Conservation (phyloP, 2,113 vertebrate genomes). For the Patagioenas fasciata region DNA sequence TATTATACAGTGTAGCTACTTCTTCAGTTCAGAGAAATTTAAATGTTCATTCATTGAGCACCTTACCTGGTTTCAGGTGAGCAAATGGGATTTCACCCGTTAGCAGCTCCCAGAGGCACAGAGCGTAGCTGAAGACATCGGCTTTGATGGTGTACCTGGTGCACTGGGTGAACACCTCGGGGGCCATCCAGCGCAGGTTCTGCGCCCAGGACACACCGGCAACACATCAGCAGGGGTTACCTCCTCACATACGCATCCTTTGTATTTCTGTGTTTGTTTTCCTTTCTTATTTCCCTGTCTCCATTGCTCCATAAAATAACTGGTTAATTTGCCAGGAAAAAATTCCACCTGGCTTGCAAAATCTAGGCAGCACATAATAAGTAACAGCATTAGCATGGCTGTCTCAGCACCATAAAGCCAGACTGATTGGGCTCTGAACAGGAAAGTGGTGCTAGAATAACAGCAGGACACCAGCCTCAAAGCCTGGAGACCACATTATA, state of each 20-base stretch:
- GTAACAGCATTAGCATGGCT: neutral
- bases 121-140: conserved; percentile 92
- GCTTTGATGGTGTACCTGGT: conserved; percentile 94
- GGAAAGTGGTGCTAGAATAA: fast-evolving
- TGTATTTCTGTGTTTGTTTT: neutral
- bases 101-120: conserved; percentile 94
- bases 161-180: conserved; percentile 93
- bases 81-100: conserved; percentile 93
- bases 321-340: neutral
- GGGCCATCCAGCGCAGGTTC: conserved; percentile 98
- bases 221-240: neutral
- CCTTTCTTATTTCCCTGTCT: neutral
- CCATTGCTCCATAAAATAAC: neutral
- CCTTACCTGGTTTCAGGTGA: conserved; percentile 92
- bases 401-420: neutral
- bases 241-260: neutral
- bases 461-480: neutral
- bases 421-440: neutral
- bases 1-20: neutral
- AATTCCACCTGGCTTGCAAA: fast-evolving
- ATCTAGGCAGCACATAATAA: fast-evolving
- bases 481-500: fast-evolving
- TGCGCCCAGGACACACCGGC: neutral
- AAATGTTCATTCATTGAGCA: neutral
- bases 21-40: neutral